These are phyloP conservation scores for Pantherophis alleghaniensis DNA, from an alignment of 2,797 vertebrate genomes.

Conservation along the genomic window DNA sequence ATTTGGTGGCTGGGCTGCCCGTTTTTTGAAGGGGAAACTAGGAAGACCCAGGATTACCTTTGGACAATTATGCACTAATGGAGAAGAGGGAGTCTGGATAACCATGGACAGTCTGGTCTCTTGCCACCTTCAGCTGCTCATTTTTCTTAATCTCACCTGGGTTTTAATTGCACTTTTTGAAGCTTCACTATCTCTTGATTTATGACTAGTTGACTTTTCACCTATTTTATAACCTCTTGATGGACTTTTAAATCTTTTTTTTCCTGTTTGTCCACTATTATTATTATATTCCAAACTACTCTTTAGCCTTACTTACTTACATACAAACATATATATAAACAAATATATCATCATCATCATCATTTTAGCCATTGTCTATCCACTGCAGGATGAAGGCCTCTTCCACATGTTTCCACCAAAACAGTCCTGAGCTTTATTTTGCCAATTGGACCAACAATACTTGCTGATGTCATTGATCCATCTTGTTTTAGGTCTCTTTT, in stretches of 20 bases:
- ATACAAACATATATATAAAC: background rate
- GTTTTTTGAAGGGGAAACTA: background rate
- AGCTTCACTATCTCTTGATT: background rate
- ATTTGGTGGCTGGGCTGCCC: background rate
- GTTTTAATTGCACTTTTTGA: background rate
- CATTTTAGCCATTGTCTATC: too few relatives aligned
- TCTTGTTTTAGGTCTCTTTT: background rate
- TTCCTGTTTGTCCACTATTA: background rate
- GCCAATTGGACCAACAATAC: background rate
- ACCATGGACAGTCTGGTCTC: background rate
- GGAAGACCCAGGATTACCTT: background rate
- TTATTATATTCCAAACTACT: background rate
- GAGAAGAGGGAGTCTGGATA: background rate
- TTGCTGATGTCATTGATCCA: background rate
- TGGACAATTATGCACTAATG: background rate
- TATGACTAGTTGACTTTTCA: background rate
- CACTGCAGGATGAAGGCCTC: too few relatives aligned
- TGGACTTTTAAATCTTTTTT: background rate
- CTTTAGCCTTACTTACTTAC: background rate
- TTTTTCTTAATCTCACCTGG: background rate
- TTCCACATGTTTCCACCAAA: background rate
- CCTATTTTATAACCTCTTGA: background rate
- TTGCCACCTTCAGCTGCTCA: background rate
- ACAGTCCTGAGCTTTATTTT: background rate
- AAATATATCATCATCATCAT: background rate